Base-by-base conservation (phyloP, 2,797 vertebrate genomes). In the Amphiprion clarkii region DNA sequence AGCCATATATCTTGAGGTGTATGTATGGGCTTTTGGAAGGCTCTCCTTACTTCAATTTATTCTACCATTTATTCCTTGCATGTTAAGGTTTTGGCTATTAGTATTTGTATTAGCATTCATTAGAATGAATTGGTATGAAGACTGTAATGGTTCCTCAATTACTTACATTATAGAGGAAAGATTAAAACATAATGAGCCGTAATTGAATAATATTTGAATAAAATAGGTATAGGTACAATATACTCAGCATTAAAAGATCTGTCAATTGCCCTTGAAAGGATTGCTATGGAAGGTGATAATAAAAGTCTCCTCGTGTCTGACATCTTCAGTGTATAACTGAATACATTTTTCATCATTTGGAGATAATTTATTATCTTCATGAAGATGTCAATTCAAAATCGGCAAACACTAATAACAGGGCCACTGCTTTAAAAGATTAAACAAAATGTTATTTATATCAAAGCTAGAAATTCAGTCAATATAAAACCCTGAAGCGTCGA, bases 271-370 rank as follows among this genome's bases (percentile, higher is more conserved):
- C 55, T 87, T 71, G 54, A 6, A 70, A 68, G 81, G 84, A 88
- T 87, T 84, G 56, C 67, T 8, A 4, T 48, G 36, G 63, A 84
- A 86, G 84, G 84, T 66, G 79, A 75, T 85, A 82, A 87, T 87
- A 72, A 82, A 85, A 72, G 74, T 71, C 76, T 86, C 51, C 54
- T 78, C 44, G 19, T 69, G 51, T 87, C 65, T 83, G 83, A 84
- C 86, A 81, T 69, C 49, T 63, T 83, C 68, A 58, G 62, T 62
- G 68, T 79, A 55, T 84, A 80, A 85, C 68, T 81, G 76, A 88
- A 87, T 83, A 60, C 17, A 14, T 81, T 84, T 78, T 81, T 55
- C 65, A 25, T 25, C 54, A 52, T 83, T 79, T 88, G 82, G 64
- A 82, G 73, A 80, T 78, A 71, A 54, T 74, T 77, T 75, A 86